Conservation (phyloP, 2,113 vertebrate genomes). For the Centropus unirufus region DNA sequence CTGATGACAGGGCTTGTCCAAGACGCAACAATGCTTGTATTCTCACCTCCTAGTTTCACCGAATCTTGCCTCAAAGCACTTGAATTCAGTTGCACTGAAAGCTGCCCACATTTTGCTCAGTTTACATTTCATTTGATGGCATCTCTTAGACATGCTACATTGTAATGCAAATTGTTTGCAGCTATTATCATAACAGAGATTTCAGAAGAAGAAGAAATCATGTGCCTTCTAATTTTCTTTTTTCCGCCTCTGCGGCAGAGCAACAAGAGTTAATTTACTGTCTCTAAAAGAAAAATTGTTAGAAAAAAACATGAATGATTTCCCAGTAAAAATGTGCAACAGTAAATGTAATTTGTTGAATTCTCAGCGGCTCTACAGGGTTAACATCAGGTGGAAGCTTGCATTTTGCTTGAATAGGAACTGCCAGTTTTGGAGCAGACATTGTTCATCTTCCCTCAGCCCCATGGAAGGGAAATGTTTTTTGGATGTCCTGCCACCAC, state of each 20-base stretch:
- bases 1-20: background rate
- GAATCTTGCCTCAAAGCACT: background rate
- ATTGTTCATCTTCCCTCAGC: background rate
- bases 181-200: slow-evolving; percentile 1
- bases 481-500: background rate
- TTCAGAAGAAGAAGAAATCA: slow-evolving; percentile 10
- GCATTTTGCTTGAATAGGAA: background rate
- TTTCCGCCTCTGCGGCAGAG: background rate
- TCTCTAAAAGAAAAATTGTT: background rate
- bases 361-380: background rate
- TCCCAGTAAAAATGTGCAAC: background rate
- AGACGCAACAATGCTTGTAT: background rate
- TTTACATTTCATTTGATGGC: slow-evolving; percentile 1
- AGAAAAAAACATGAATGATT: background rate
- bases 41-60: background rate
- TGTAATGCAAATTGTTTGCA: slow-evolving; percentile 38
- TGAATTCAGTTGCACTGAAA: background rate
- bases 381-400: background rate
- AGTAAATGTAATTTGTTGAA: background rate
- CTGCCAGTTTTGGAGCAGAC: background rate
- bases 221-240: background rate
- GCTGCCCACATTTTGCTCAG: background rate
- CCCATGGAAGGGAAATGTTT: background rate
- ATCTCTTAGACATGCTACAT: slow-evolving; percentile 20
- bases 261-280: background rate